Base-by-base conservation (phyloP, 2,113 vertebrate genomes). In the Pogona vitticeps region DNA sequence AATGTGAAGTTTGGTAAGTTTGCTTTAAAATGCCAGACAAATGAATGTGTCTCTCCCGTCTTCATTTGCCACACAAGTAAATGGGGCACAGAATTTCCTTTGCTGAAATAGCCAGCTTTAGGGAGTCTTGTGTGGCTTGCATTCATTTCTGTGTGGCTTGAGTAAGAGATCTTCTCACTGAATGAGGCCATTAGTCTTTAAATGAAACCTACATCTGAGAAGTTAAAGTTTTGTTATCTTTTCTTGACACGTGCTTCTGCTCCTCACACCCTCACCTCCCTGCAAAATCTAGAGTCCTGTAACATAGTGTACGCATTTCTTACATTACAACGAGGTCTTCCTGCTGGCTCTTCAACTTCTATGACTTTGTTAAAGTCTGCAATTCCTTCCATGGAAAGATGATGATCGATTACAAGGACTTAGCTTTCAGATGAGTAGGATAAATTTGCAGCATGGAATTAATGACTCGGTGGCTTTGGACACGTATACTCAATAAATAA, bases 21-120 rank as follows among this genome's bases (percentile, higher is more conserved):
- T 28, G 23, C 31, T 13, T 31, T 68, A 68, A 68, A 68, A 26
- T 68, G 65, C 28, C 2, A 67, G 31, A 7, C 31, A 68, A 31
- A 26, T 26, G 31, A 68, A 67, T 67, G 28, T 68, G n/a, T n/a
- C n/a, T 31, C 7, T 31, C 65, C 31, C 65, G 13, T 26, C 65
- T 12, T 26, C 31, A 68, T 26, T 31, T 92, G 93, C 94, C 94
- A 94, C 94, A 93, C 93, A 94, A 91, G 92, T 95, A 95, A 91
- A 85, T 95, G 20, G 31, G 75, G 42, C 15, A 59, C 36, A 78
- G 46, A 42, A 56, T 28, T 52, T 70, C 18, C 63, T 52, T 10
- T 70, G 83, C 8, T 58, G 46, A 70, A 28, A 58, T 18, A 40
- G 21, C 20, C 20, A 6, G 28, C n/a, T n/a, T n/a, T n/a, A n/a